Conservation (phyloP, 2,113 vertebrate species). For the Ammodytes dubius region DNA sequence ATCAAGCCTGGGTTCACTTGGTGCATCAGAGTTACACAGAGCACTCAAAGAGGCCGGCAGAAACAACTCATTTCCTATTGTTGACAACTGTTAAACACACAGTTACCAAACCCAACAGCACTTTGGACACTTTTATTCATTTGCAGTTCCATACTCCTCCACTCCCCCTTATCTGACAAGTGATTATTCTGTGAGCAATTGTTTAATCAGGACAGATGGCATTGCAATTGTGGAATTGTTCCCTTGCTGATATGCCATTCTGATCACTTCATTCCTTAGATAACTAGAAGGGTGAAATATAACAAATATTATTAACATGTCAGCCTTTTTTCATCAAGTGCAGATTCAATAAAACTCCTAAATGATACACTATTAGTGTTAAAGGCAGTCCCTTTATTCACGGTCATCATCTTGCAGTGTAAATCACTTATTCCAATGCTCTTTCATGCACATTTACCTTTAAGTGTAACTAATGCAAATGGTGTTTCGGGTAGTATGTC, state of each 20-base stretch:
- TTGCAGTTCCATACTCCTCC: slow-evolving; percentile 59
- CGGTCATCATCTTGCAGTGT: not conserved
- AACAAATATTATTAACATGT: not conserved
- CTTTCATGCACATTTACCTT: not conserved
- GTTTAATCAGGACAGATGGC: slow-evolving; percentile 71
- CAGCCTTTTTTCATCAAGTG: not conserved
- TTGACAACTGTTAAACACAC: slow-evolving; percentile 33
- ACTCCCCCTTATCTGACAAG: slow-evolving; percentile 55
- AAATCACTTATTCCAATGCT: not conserved
- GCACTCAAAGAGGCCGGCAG: not conserved
- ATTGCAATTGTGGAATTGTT: slow-evolving; percentile 52
- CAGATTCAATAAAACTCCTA: not conserved
- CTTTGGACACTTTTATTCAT: slow-evolving; percentile 58
- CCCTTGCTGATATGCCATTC: slow-evolving; percentile 8
- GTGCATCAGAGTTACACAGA: slow-evolving; percentile 13
- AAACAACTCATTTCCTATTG: slow-evolving; percentile 16
- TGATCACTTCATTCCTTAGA: not conserved
- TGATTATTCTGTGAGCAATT: slow-evolving; percentile 62
- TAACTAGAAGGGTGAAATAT: not conserved
- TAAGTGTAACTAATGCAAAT: no score
- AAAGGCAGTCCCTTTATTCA: not conserved
- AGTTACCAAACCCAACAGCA: slow-evolving; percentile 35
- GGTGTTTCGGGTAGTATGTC: no score
- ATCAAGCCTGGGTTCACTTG: not conserved
- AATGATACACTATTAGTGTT: not conserved